phyloP scores from a whole-genome alignment of 1,140 invertebrate species.

The Drosophila kikkawai region DNA sequence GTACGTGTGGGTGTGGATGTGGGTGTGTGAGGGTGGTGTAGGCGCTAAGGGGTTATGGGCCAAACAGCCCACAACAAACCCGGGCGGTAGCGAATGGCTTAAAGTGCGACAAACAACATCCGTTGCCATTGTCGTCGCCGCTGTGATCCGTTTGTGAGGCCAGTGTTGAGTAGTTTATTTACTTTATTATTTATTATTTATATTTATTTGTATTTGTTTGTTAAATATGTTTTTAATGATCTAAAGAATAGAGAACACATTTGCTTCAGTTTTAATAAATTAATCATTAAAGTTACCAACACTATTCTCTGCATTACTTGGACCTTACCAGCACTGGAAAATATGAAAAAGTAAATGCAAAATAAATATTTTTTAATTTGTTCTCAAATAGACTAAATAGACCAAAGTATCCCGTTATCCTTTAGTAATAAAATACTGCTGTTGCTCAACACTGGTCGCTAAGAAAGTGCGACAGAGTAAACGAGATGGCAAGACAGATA shows the following conservation, averaged over 20 bases:
- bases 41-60: slow-evolving; percentile 1
- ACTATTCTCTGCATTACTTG: background rate
- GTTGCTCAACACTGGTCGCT: background rate
- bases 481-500: background rate
- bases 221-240: background rate
- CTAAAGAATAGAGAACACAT: background rate
- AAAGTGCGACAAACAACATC: slow-evolving; percentile 66
- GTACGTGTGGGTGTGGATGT: background rate
- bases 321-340: background rate
- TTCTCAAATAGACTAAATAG: background rate
- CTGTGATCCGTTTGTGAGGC: background rate
- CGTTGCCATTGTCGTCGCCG: slow-evolving; percentile 48
- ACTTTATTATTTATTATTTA: background rate
- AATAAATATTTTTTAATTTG: no score
- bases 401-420: no score
- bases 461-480: slow-evolving; percentile 1
- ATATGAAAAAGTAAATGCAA: background rate
- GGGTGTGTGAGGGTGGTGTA: background rate
- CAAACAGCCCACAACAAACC: slow-evolving; percentile 19
- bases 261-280: no score
- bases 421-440: background rate
- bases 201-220: background rate
- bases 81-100: slow-evolving; percentile 45
- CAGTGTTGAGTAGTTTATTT: slow-evolving; percentile 4
- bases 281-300: background rate